Percentiles rank a stretch among this genome's conserved stretches.
phyloP scores from a whole-genome alignment of 2,797 vertebrate species.

The Garrulus glandarius region DNA sequence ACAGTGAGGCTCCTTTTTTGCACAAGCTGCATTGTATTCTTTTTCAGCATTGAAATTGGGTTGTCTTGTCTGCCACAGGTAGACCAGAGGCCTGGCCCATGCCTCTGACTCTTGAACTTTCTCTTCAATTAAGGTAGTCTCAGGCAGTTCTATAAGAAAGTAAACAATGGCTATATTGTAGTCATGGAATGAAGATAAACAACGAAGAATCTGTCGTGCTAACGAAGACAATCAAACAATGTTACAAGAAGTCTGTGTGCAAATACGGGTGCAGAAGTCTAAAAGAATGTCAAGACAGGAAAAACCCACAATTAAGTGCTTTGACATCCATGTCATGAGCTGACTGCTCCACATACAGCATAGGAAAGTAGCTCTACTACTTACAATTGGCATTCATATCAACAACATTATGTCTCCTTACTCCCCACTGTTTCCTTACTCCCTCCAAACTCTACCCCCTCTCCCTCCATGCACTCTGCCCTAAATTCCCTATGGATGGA shows the following conservation, averaged over 20 bases:
- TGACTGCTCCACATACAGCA: background rate
- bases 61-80: constrained; percentile 89
- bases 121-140: constrained; percentile 76
- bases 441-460: background rate
- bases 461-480: background rate
- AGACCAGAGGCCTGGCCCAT: constrained; percentile 91
- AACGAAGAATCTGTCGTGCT: background rate
- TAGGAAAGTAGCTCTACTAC: background rate
- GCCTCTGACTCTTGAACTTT: constrained; percentile 83
- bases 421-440: background rate
- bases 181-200: background rate
- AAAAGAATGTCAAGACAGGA: background rate
- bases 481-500: background rate
- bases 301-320: background rate
- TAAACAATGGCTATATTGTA: background rate
- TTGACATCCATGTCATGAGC: background rate
- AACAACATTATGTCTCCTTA: background rate
- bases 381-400: background rate
- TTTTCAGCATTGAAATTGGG: constrained; percentile 86
- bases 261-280: background rate
- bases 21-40: constrained; percentile 86
- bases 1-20: constrained; percentile 84
- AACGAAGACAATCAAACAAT: background rate
- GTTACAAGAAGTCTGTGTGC: background rate
- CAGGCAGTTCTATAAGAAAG: constrained; percentile 80